Evolutionary conservation across 2,888 invertebrate genomes (phyloP).

Genomic region (Polietes domitor): DNA sequence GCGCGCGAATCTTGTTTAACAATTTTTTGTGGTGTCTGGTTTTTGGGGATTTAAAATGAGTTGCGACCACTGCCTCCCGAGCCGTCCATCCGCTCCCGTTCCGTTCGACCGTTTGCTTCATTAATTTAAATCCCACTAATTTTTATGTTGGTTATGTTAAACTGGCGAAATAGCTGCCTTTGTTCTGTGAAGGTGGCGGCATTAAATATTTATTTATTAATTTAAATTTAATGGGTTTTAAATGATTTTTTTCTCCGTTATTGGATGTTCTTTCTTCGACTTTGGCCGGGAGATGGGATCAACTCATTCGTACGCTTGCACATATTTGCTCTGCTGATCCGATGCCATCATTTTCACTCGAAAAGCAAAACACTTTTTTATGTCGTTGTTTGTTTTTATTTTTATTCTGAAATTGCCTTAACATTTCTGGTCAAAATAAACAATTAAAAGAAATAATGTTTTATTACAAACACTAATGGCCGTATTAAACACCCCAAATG

Average conservation of each 20-base stretch:
- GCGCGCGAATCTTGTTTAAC: background rate
- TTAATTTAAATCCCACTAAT: conserved; percentile 33
- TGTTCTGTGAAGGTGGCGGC: conserved; percentile 4
- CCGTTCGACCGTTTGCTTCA: background rate
- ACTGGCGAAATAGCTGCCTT: background rate
- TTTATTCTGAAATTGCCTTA: background rate
- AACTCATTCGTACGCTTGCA: too few species aligned
- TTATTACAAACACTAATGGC: background rate
- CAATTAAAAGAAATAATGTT: background rate
- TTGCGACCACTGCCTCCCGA: background rate
- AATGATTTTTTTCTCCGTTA: background rate
- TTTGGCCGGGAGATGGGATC: background rate
- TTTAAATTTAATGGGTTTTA: conserved; percentile 28
- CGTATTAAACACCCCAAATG: background rate
- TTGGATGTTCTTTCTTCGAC: background rate
- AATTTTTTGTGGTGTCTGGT: conserved; percentile 11
- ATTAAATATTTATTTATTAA: conserved; percentile 21
- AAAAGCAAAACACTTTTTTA: background rate
- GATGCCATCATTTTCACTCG: background rate
- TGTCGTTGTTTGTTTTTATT: background rate
- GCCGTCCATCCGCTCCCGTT: too few species aligned
- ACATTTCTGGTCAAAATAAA: background rate
- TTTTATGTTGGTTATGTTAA: background rate
- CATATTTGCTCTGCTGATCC: background rate
- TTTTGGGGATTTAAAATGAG: conserved; percentile 1